A percentile compares a stretch with the other conserved stretches of the same genome.
These are phyloP conservation scores for Strigamia crassipes DNA, from an alignment of 2,888 invertebrate genomes.

Conservation along the genomic window DNA sequence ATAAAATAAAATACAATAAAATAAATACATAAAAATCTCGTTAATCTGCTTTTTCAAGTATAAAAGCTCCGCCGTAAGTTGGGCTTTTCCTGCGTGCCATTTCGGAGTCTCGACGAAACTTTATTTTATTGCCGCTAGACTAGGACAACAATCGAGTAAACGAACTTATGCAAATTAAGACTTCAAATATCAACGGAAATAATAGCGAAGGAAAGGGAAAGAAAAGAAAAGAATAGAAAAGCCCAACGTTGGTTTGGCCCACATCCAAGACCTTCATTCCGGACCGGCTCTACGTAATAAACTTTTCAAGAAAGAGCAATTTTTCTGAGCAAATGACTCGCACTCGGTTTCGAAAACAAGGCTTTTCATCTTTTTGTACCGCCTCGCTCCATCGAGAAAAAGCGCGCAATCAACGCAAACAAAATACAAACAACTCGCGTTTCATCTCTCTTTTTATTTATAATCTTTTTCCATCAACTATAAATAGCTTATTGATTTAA, in stretches of 20 bases:
- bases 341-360: slow-evolving; percentile 1
- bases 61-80: background rate
- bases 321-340: background rate
- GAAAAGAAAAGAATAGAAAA: no score
- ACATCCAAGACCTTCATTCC: background rate
- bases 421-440: no score
- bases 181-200: no score
- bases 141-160: background rate
- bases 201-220: no score
- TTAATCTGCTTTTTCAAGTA: background rate
- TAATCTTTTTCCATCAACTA: background rate
- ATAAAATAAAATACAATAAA: background rate
- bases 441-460: background rate
- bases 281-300: background rate
- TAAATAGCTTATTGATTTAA: background rate
- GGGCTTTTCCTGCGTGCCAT: background rate
- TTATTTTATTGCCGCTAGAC: background rate
- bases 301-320: background rate
- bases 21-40: background rate
- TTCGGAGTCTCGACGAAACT: background rate
- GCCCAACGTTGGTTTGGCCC: no score
- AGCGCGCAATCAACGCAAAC: no score
- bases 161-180: no score
- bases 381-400: background rate
- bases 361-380: slow-evolving; percentile 22